Base-by-base conservation (phyloP, 2,113 vertebrate genomes). In the Clarias macrocephalus region DNA sequence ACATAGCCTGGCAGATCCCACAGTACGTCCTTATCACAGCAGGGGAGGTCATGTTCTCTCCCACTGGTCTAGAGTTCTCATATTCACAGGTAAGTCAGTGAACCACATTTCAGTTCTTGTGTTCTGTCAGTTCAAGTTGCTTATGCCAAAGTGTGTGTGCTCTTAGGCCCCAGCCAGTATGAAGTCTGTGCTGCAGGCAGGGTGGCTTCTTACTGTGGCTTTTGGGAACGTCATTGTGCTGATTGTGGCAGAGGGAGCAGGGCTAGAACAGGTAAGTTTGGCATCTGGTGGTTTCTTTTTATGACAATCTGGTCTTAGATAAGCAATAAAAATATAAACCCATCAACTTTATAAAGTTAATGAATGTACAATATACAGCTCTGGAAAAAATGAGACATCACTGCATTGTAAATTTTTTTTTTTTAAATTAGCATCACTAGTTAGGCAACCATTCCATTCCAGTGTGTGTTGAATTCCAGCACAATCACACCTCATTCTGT, bases 11-110 rank as follows among this genome's bases (percentile, higher is more conserved):
- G 97, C 98, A 99, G 93, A 89, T 99, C 83, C 98, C 98, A 9
- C 98, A 99, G 21, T 99, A 99, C 48, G 85, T 93, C 42, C 80
- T 99, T 65, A 93, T 99, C 33, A 99, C 98, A 37, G 94, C 94
- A 11, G 98, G 95, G 30, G 98, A 99, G 89, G 97, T 99, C 93
- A 97, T 99, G 97, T 99, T 99, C 93, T 99, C 98, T 88, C 94
- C 99, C 90, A 99, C 98, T 0, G 98, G 98, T 80, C 94, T 99
- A 91, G 97, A 99, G 89, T 99, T 99, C 95, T 99, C 98, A 87
- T 99, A 99, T 92, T 98, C 98, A 79, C 98, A 99, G 97, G 98
- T 98, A 93, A 0, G 84, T 54, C 19, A 28, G 21, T 52, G 7
- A 6, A 10, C 18, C 2, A 3, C n/a, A 10, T 60, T 63, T 76